These are phyloP conservation scores for Polyommatus icarus DNA, from an alignment of 2,888 invertebrate genomes.

Conservation along the genomic window DNA sequence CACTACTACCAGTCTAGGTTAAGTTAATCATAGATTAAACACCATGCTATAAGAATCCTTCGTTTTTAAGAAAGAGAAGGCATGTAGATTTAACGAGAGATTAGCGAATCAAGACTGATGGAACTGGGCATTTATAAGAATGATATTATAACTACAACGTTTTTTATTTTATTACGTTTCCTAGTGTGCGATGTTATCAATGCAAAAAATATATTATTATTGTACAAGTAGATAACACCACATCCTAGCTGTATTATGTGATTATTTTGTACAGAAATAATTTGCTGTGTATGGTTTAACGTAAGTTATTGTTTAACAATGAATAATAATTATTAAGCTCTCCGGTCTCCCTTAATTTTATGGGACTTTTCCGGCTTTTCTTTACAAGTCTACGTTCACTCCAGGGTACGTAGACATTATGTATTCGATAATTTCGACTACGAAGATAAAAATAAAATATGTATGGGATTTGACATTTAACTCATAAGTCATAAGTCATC, in stretches of 20 bases:
- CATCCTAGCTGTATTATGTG: neutral
- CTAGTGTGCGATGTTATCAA: neutral
- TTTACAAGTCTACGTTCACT: too few relatives aligned
- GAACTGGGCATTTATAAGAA: too few relatives aligned
- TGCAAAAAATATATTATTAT: conserved; percentile 4
- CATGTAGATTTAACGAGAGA: too few relatives aligned
- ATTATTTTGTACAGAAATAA: neutral
- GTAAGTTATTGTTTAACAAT: neutral
- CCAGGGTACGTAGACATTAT: too few relatives aligned
- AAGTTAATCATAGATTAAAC: too few relatives aligned
- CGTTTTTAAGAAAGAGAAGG: too few relatives aligned
- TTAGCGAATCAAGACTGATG: neutral
- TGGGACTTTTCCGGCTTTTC: neutral
- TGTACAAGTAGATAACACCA: neutral
- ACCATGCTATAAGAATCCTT: too few relatives aligned
- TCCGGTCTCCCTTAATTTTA: neutral
- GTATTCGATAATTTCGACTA: too few relatives aligned
- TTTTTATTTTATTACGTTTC: neutral
- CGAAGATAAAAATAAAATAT: too few relatives aligned
- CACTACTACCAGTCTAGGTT: too few relatives aligned
- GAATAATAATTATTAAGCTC: neutral
- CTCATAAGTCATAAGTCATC: too few relatives aligned
- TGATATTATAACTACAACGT: neutral
- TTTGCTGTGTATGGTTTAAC: neutral
- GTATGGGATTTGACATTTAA: too few relatives aligned